Base-by-base conservation (phyloP, 1,140 invertebrate genomes). In the Cydia strobilella region DNA sequence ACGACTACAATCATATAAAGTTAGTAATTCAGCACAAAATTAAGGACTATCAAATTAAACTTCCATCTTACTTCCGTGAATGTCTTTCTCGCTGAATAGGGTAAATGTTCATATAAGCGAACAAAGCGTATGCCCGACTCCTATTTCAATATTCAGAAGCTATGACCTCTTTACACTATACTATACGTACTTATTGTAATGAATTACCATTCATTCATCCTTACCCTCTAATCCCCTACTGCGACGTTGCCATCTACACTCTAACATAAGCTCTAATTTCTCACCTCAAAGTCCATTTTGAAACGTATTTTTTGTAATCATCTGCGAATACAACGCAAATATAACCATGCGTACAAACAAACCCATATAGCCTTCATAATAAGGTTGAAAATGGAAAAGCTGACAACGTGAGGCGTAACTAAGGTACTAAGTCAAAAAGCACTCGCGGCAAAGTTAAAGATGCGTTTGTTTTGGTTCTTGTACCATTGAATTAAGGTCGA, bases 381-480 rank as follows among this genome's bases (percentile, higher is more conserved):
- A 69, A 69, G 31, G 7, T 69, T 12, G 1, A 69, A 35, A 39
- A 31, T 18, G 2, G n/a, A 18, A 35, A 31, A 65, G 27, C 15
- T 35, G 15, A n/a, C 7, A 20, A 59, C 10, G 15, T 69, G 18
- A 69, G 31, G 31, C 3, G 65, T 35, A 69, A n/a, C 15, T 35
- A 69, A 35, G 18, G 35, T 69, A 69, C 65, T 69, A 35, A 35
- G 65, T 69, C 65, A 69, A 69, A 69, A 69, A 69, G 65, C 65
- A 35, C 7, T 15, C 42, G 72, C n/a, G 12, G 71, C 80, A 84
- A 77, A 74, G 76, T 80, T 75, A 66, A 18, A 35, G n/a, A 18
- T 76, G 75, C 75, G 18, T 76, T 76, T 76, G 75, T 76, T 76
- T 76, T 76, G 75, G 72, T 74, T 74, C 63, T 74, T 76, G 63